phyloP scores from a whole-genome alignment of 2,888 invertebrate genomes.

The Sminthurides aquaticus region DNA sequence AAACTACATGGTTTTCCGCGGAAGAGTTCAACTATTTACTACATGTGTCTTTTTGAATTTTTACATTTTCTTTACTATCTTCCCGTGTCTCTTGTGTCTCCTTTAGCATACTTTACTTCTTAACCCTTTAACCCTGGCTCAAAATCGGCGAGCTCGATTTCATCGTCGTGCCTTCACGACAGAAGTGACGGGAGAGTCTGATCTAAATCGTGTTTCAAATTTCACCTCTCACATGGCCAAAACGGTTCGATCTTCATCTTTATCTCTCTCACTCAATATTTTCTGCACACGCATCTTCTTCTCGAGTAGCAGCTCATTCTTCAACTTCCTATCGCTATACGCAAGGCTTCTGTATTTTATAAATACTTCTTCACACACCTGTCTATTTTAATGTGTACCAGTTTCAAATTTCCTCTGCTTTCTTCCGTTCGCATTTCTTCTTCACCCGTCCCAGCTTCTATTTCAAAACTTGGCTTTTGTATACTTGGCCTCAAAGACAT shows the following conservation, averaged over 20 bases:
- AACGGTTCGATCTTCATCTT: conserved; percentile 41
- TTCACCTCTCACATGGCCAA: conserved; percentile 43
- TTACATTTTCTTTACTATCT: no score
- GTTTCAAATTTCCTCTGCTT: not conserved
- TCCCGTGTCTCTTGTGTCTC: no score
- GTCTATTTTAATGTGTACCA: no score
- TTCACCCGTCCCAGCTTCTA: not conserved
- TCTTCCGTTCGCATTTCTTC: not conserved
- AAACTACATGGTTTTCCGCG: no score
- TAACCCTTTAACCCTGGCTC: conserved; percentile 75
- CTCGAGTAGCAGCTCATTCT: not conserved
- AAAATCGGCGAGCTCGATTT: conserved; percentile 74
- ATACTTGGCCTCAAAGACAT: not conserved
- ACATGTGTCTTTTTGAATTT: no score
- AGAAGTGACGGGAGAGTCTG: conserved; percentile 41
- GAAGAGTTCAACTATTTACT: no score
- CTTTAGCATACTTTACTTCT: conserved; percentile 61
- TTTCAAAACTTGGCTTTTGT: not conserved
- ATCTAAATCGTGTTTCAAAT: conserved; percentile 42
- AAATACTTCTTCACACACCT: not conserved
- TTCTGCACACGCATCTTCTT: not conserved
- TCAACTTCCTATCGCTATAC: no score
- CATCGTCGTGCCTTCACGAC: conserved; percentile 69
- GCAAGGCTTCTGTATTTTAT: not conserved
- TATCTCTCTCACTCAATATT: not conserved